A percentile compares a stretch with the other conserved stretches of the same genome.
Evolutionary conservation across 1,140 invertebrate genomes (phyloP).

Genomic region (Uloborus diversus): DNA sequence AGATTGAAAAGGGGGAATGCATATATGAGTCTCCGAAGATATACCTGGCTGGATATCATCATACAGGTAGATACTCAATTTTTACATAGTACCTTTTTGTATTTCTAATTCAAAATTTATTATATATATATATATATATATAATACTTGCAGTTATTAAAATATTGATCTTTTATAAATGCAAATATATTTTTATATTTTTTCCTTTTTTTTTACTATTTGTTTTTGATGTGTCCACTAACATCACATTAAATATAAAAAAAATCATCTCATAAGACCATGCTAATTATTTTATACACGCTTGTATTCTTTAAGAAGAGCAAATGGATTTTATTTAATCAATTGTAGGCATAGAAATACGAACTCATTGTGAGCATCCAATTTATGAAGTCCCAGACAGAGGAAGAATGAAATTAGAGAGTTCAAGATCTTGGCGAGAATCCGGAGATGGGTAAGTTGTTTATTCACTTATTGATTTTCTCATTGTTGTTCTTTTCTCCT

Average conservation of each 20-base stretch:
- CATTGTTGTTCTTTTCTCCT: too few relatives aligned
- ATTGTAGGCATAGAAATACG: slow-evolving; percentile 32
- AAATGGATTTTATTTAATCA: background rate
- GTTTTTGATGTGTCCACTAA: too few relatives aligned
- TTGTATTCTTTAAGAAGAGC: background rate
- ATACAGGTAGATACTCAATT: slow-evolving; percentile 24
- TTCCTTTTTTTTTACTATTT: too few relatives aligned
- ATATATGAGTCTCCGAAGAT: slow-evolving; percentile 41
- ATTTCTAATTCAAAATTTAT: background rate
- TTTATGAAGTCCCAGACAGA: slow-evolving; percentile 50
- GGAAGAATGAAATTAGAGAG: slow-evolving; percentile 29
- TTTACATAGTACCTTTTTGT: background rate
- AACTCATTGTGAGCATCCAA: slow-evolving; percentile 35
- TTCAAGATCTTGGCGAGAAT: slow-evolving; percentile 45
- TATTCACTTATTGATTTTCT: too few relatives aligned
- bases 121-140: background rate
- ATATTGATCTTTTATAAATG: too few relatives aligned
- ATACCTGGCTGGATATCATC: slow-evolving; percentile 35
- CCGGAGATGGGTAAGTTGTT: slow-evolving; percentile 38
- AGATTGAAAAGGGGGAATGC: slow-evolving; percentile 41
- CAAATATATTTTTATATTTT: too few relatives aligned
- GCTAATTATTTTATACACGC: too few relatives aligned
- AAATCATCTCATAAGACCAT: too few relatives aligned
- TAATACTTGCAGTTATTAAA: too few relatives aligned
- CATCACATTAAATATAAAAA: too few relatives aligned